Percentiles rank a stretch among this genome's conserved stretches.
phyloP scores from a whole-genome alignment of 2,888 invertebrate genomes.

The Psylliodes chrysocephalus region DNA sequence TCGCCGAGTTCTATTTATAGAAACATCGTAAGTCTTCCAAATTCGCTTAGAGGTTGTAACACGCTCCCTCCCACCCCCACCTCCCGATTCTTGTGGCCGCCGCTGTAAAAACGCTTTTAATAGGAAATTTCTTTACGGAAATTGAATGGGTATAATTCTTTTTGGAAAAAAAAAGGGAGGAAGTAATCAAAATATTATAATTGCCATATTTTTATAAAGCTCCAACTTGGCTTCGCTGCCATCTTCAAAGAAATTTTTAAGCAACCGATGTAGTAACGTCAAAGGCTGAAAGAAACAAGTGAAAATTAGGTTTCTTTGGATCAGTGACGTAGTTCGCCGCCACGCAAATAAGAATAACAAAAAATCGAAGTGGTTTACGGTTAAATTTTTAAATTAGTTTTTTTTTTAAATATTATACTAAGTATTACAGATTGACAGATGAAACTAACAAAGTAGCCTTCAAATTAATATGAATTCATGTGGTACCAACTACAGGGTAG shows the following conservation, averaged over 20 bases:
- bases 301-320: conserved; percentile 20
- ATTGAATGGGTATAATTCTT: conserved; percentile 30
- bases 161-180: conserved; percentile 14
- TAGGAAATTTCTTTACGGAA: conserved; percentile 24
- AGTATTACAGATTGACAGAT: too few relatives aligned
- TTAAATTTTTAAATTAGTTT: too few relatives aligned
- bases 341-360: too few relatives aligned
- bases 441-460: too few relatives aligned
- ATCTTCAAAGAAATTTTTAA: conserved; percentile 26
- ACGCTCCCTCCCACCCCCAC: too few relatives aligned
- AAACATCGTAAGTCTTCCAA: too few relatives aligned
- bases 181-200: conserved; percentile 29
- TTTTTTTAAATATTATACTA: too few relatives aligned
- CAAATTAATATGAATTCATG: too few relatives aligned
- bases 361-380: too few relatives aligned
- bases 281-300: conserved; percentile 15
- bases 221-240: conserved; percentile 3
- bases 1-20: too few relatives aligned
- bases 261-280: conserved; percentile 16
- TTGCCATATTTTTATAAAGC: conserved; percentile 29
- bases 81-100: neutral
- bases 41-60: too few relatives aligned
- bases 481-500: too few relatives aligned
- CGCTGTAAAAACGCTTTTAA: conserved; percentile 18
- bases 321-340: neutral